Conservation (phyloP, 2,888 invertebrate species). For the Ophonus ardosiacus region DNA sequence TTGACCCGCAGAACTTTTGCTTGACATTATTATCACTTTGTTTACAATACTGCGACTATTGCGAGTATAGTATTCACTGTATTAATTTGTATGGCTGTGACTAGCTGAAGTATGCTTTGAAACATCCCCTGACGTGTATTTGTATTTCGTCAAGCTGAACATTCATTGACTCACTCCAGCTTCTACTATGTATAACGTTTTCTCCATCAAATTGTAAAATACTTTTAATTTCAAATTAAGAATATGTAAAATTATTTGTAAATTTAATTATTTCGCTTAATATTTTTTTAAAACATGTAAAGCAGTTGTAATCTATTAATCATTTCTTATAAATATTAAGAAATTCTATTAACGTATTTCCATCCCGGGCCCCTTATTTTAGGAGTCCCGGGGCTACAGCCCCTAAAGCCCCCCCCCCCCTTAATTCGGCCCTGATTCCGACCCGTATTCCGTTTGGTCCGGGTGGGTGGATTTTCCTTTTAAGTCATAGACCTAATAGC, state of each 20-base stretch:
- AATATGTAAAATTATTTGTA: background rate
- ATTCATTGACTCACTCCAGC: background rate
- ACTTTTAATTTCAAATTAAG: background rate
- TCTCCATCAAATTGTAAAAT: too few relatives aligned
- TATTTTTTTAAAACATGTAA: background rate
- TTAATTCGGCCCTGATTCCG: background rate
- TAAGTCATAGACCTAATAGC: too few relatives aligned
- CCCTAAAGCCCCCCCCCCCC: background rate
- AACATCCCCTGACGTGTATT: too few relatives aligned
- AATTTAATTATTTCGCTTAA: background rate
- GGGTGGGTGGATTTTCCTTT: too few relatives aligned
- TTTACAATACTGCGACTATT: background rate
- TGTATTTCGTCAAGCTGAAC: background rate
- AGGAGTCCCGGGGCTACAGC: background rate
- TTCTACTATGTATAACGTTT: too few relatives aligned
- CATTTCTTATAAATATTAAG: background rate
- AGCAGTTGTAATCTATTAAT: background rate
- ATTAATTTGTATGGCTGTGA: background rate
- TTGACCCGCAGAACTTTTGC: background rate
- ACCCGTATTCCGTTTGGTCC: too few relatives aligned
- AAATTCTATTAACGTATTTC: background rate
- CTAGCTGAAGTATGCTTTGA: background rate
- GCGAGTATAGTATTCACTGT: background rate
- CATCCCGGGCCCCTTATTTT: background rate
- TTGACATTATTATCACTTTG: background rate